These are phyloP conservation scores for Hypsibius dujardini DNA, from an alignment of 1,140 invertebrate genomes.

Conservation along the genomic window DNA sequence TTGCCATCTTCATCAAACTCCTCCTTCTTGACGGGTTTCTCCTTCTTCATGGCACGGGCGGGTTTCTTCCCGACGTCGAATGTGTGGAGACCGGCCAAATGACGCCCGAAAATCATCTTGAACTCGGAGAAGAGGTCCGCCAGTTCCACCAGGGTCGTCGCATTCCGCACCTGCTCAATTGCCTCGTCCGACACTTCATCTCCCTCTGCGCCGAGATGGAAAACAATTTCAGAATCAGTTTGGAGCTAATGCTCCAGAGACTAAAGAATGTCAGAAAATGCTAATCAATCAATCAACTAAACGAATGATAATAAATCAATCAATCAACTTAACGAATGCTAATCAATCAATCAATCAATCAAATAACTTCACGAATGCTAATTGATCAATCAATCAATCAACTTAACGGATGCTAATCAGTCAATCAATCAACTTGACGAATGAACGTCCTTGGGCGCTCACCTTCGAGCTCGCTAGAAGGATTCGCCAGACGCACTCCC, in stretches of 20 bases:
- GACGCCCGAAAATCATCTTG: background rate
- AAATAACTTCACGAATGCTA: no score
- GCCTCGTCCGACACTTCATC: constrained; percentile 8
- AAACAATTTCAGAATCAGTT: background rate
- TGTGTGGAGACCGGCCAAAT: background rate
- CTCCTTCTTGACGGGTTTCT: no score
- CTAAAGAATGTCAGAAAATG: background rate
- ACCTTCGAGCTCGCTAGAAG: no score
- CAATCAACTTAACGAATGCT: no score
- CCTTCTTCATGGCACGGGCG: no score
- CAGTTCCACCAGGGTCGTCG: background rate
- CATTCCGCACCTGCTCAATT: background rate
- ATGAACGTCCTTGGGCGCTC: no score
- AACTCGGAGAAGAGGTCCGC: background rate
- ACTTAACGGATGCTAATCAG: no score
- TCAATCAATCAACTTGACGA: no score
- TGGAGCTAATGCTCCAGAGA: background rate
- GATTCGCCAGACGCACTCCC: no score
- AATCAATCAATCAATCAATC: no score
- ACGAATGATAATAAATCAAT: no score
- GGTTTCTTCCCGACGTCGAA: background rate
- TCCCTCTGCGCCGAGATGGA: background rate
- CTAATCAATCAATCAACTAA: background rate
- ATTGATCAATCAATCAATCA: no score
- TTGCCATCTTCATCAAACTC: constrained; percentile 36